Conservation (phyloP, 1,140 invertebrate species). For the Drosophila ficusphila region DNA sequence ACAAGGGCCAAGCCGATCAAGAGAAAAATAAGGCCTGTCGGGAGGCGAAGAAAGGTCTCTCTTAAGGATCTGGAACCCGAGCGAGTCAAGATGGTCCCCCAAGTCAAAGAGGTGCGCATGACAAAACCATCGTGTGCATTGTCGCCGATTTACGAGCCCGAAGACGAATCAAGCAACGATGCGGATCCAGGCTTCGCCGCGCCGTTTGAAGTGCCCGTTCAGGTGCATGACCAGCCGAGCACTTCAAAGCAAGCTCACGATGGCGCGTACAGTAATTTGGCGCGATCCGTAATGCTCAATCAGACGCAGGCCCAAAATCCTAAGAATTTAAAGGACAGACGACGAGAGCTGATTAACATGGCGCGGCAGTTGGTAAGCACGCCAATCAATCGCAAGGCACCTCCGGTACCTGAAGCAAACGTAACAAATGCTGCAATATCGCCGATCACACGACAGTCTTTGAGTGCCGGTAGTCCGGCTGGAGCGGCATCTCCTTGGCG, state of each 20-base stretch:
- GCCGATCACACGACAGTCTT: conserved; percentile 28
- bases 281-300: conserved; percentile 63
- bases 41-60: conserved; percentile 42
- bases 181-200: not conserved
- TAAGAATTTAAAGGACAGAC: conserved; percentile 7
- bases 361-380: conserved; percentile 68
- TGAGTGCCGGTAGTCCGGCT: not conserved
- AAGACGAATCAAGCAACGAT: conserved; percentile 20
- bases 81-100: not conserved
- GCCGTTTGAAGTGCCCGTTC: not conserved
- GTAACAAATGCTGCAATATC: conserved; percentile 30
- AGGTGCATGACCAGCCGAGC: conserved; percentile 27
- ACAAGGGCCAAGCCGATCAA: conserved; percentile 3
- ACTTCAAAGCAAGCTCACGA: conserved; percentile 14
- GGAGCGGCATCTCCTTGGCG: conserved; percentile 67
- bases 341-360: conserved; percentile 49
- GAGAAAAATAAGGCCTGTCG: conserved; percentile 22
- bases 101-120: not conserved
- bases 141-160: conserved; percentile 52
- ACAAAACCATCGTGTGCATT: not conserved
- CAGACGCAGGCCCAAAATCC: conserved; percentile 41
- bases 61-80: not conserved
- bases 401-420: not conserved
- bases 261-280: conserved; percentile 60
- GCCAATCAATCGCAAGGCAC: conserved; percentile 40